Base-by-base conservation (phyloP, 2,888 invertebrate genomes). In the Pyrocoelia pectoralis region DNA sequence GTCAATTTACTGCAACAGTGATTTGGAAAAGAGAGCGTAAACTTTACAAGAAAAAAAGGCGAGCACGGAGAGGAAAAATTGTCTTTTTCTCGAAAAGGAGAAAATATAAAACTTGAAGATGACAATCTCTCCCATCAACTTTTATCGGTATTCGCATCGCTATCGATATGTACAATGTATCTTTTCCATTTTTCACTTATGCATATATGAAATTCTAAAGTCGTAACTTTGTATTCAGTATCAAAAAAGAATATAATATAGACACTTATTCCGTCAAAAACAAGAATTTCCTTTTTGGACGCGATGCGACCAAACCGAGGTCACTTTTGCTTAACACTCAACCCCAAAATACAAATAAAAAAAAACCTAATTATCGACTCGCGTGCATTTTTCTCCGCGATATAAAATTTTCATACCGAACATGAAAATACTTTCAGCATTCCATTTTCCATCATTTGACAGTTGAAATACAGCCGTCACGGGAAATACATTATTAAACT, bases 141-240 rank as follows among this genome's bases (percentile, higher is more conserved):
- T 65, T 65, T 65, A 65, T 65, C 56, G 60, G 51, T 56, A 28
- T 46, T 46, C 46, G 6, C 8, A 41, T 63, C 64, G 60, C 51
- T 56, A 60, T 65, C 60, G 60, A 54, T 50, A 54, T 33, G 29
- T 48, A 50, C 40, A n/a, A 43, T 53, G 54, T 63, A 53, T 59
- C 51, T 60, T 60, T 65, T 64, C 57, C 59, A 64, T 55, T 64
- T 65, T 60, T 65, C 65, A 65, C 65, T 60, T 65, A 59, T 59
- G 53, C 58, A 56, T 53, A 50, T 24, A 24, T 49, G 52, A 55
- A 57, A 46, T 19, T 17, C 51, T 41, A 24, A 29, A 28, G 41
- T 40, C 59, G 24, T 64, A 54, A 62, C 56, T 51, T 40, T 63
- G 57, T 51, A 52, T 54, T 46, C 41, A 52, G 43, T 18, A 19